phyloP scores from a whole-genome alignment of 2,797 vertebrate genomes.

The Melanogrammus aeglefinus region DNA sequence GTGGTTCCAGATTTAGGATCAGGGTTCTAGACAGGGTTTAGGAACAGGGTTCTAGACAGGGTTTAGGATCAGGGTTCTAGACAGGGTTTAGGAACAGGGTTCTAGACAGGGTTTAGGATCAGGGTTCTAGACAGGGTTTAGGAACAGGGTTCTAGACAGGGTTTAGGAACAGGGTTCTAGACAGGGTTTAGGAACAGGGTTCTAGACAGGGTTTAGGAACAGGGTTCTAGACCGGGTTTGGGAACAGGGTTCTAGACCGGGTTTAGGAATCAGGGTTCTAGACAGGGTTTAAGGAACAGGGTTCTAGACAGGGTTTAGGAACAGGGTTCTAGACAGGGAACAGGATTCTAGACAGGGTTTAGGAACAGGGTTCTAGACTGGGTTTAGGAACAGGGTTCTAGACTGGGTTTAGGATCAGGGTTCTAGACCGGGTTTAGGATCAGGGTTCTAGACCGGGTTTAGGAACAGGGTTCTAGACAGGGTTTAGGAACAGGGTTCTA shows the following conservation, averaged over 20 bases:
- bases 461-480: constrained; percentile 1
- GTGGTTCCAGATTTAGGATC: not conserved
- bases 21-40: not conserved
- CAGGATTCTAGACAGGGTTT: not conserved
- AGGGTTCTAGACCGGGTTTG: not conserved
- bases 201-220: not conserved
- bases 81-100: not conserved
- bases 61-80: not conserved
- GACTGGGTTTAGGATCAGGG: not conserved
- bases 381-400: not conserved
- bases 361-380: not conserved
- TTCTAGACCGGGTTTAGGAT: not conserved
- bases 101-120: not conserved
- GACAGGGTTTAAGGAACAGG: not conserved
- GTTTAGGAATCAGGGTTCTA: not conserved
- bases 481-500: not conserved
- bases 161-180: not conserved
- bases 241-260: not conserved
- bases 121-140: not conserved
- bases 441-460: not conserved
- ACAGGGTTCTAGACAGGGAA: not conserved
- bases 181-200: not conserved
- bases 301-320: not conserved
- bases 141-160: not conserved
- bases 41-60: not conserved